A percentile compares a stretch with the other conserved stretches of the same genome.
Evolutionary conservation across 2,113 vertebrate genomes (phyloP).

Genomic region (Crocuta crocuta): DNA sequence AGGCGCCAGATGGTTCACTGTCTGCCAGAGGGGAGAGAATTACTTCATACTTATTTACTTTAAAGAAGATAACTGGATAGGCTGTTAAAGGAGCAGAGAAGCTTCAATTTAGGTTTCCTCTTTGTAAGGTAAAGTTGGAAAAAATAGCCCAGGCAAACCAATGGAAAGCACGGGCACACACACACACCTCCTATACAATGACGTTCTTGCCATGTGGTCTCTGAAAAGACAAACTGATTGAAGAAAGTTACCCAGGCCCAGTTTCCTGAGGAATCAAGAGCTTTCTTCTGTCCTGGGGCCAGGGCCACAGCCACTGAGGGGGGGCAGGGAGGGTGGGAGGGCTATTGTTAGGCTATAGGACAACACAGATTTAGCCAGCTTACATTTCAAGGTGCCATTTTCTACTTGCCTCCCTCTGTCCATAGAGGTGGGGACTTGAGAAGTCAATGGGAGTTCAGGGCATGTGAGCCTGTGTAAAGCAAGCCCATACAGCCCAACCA

Average conservation of each 20-base stretch:
- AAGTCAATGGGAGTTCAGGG: slow-evolving; percentile 76
- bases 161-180: background rate
- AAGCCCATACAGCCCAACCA: slow-evolving; percentile 63
- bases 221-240: background rate
- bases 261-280: background rate
- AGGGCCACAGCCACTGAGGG: background rate
- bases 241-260: background rate
- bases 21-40: background rate
- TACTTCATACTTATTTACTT: background rate
- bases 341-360: background rate
- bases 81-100: background rate
- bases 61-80: background rate
- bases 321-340: too few relatives aligned
- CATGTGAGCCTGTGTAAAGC: slow-evolving; percentile 27
- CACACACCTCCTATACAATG: background rate
- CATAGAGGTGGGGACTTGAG: background rate
- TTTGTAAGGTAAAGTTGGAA: background rate
- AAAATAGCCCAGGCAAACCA: background rate
- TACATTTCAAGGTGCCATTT: background rate
- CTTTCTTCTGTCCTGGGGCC: background rate
- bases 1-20: background rate
- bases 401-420: background rate
- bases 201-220: background rate
- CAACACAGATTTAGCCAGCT: background rate
- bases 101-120: background rate